Base-by-base conservation (phyloP, 92 coral and sea anemone species). In the Actinernus sp. region DNA sequence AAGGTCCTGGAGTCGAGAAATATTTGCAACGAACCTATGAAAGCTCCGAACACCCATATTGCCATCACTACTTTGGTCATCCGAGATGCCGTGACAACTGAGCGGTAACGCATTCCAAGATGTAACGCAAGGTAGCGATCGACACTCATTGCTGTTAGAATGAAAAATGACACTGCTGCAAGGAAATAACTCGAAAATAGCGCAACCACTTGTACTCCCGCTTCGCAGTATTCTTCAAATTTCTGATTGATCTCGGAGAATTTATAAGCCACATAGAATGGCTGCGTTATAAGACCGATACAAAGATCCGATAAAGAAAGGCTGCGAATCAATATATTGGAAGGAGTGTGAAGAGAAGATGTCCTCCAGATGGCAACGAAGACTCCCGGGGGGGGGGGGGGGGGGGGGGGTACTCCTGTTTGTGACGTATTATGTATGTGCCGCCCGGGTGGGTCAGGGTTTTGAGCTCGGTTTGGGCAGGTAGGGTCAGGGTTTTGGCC, bases 41-140 rank as follows among this genome's bases (percentile, higher is more conserved):
- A 59, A 20, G 37, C 13, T n/a, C 49, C 66, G 37, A 38, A 14
- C 17, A 37, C 14, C 66, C 66, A 59, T 24, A 59, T 3, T 1
- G 12, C 49, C 13, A 38, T 32, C 5, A 59, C 8, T 1, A 21
- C 12, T 27, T 59, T 59, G 16, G 14, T 16, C 1, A 59, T 43
- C 19, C 50, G 66, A 23, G 66, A 23, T 38, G 47, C 26, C 29
- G 66, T 59, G 31, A 59, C 66, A 23, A 39, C 33, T 3, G n/a
- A 59, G 37, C 66, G 66, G 66, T 59, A 59, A 11, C 49, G 48
- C 21, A 59, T 36, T 38, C 66, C 66, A 39, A 59, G 66, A 23
- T 24, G 66, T 8, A 59, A 30, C 16, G 66, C 66, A 18, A 59
- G 49, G 23, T 23, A 59, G 14, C 66, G 50, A 38, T 59, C 66